These are phyloP conservation scores for Umimayanthus kanabou DNA, from an alignment of 92 coral and sea anemone species.

Conservation along the genomic window DNA sequence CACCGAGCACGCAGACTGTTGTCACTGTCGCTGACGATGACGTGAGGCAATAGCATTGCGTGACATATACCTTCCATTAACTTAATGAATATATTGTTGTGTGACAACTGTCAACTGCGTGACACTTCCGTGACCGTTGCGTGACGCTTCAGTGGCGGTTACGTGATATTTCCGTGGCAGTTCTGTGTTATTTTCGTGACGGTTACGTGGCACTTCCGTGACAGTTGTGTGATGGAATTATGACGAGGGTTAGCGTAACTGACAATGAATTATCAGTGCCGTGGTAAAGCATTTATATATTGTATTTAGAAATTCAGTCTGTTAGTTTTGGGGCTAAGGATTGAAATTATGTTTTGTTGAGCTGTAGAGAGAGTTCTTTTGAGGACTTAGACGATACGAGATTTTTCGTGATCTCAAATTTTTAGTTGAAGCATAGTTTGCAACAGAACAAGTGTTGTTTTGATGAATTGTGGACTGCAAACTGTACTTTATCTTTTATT, in stretches of 20 bases:
- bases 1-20: slow-evolving; percentile 88
- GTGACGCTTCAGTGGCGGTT: no score
- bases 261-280: background rate
- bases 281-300: background rate
- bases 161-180: no score
- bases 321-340: background rate
- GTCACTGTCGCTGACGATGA: slow-evolving; percentile 84
- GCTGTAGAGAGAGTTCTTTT: no score
- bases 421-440: no score
- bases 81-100: background rate
- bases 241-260: background rate
- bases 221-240: background rate
- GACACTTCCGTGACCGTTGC: no score
- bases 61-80: background rate
- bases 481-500: no score
- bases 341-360: background rate
- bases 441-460: no score
- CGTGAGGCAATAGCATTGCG: slow-evolving; percentile 6
- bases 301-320: background rate
- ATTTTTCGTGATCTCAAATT: background rate
- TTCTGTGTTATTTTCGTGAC: no score
- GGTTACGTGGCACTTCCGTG: background rate
- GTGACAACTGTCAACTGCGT: background rate
- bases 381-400: background rate
- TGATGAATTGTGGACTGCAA: no score